Percentiles rank a stretch among this genome's conserved stretches.
Evolutionary conservation across 2,113 vertebrate genomes (phyloP).

Genomic region (Athene cunicularia): DNA sequence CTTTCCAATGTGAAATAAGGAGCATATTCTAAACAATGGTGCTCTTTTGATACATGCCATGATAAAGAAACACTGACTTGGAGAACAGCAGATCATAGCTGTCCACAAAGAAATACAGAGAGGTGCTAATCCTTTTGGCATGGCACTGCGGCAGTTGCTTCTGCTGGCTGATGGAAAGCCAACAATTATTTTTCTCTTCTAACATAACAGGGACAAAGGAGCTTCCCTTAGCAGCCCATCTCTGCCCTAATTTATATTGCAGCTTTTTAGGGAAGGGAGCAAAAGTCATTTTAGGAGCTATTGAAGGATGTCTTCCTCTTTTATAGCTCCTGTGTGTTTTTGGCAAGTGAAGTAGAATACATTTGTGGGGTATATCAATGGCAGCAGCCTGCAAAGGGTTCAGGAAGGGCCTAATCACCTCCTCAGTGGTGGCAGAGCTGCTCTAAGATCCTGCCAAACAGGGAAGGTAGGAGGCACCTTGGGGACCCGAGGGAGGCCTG

Average conservation of each 20-base stretch:
- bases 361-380: conserved; percentile 24
- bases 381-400: neutral
- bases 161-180: conserved; percentile 46
- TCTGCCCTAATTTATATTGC: conserved; percentile 41
- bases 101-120: conserved; percentile 56
- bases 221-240: conserved; percentile 14
- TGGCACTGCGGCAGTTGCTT: conserved; percentile 30
- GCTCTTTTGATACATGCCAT: conserved; percentile 47
- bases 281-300: conserved; percentile 57
- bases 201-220: conserved; percentile 27
- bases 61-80: conserved; percentile 46
- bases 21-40: conserved; percentile 62
- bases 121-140: conserved; percentile 59
- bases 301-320: neutral
- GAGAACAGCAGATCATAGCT: conserved; percentile 50
- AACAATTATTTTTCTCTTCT: conserved; percentile 62
- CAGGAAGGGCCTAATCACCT: neutral
- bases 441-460: neutral
- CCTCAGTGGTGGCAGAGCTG: neutral
- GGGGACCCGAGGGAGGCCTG: neutral
- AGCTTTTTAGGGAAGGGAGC: conserved; percentile 51
- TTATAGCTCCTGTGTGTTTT: conserved; percentile 21
- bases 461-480: neutral
- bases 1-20: conserved; percentile 32
- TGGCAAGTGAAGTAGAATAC: neutral